These are phyloP conservation scores for Sicus ferrugineus DNA, from an alignment of 2,888 invertebrate genomes.

Conservation along the genomic window DNA sequence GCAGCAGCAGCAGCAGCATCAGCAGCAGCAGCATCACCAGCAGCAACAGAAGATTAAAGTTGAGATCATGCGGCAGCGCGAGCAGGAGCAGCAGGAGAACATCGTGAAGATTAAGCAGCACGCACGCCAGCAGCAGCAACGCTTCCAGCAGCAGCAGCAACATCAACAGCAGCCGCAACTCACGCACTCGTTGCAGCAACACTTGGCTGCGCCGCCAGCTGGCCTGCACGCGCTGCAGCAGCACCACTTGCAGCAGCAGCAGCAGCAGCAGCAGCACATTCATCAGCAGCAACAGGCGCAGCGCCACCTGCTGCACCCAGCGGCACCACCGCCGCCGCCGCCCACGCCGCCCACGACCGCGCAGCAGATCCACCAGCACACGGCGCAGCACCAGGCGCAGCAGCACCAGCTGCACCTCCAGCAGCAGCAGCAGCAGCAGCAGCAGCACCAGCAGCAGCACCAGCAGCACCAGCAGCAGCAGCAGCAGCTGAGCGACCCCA, in stretches of 20 bases:
- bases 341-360: conserved; percentile 56
- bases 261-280: conserved; percentile 50
- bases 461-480: conserved; percentile 47
- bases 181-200: conserved; percentile 38
- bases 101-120: conserved; percentile 59
- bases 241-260: conserved; percentile 45
- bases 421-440: conserved; percentile 54
- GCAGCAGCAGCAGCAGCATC: conserved; percentile 52
- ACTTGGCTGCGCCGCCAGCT: conserved; percentile 40
- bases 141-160: conserved; percentile 52
- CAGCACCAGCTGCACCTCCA: conserved; percentile 50
- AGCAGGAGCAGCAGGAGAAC: conserved; percentile 59
- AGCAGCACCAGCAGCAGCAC: conserved; percentile 49
- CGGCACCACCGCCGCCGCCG: conserved; percentile 47
- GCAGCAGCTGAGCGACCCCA: conserved; percentile 58
- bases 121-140: conserved; percentile 56
- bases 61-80: conserved; percentile 56
- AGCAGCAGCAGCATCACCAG: too few relatives aligned
- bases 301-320: conserved; percentile 47
- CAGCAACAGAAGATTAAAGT: conserved; percentile 54
- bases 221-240: conserved; percentile 45
- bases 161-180: conserved; percentile 50
- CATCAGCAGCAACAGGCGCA: conserved; percentile 46
- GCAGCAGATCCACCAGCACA: conserved; percentile 59
- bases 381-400: conserved; percentile 56